Percentiles rank a stretch among this genome's conserved stretches.
Evolutionary conservation across 2,113 vertebrate genomes (phyloP).

Genomic region (Stomatorhinus ivindoensis): DNA sequence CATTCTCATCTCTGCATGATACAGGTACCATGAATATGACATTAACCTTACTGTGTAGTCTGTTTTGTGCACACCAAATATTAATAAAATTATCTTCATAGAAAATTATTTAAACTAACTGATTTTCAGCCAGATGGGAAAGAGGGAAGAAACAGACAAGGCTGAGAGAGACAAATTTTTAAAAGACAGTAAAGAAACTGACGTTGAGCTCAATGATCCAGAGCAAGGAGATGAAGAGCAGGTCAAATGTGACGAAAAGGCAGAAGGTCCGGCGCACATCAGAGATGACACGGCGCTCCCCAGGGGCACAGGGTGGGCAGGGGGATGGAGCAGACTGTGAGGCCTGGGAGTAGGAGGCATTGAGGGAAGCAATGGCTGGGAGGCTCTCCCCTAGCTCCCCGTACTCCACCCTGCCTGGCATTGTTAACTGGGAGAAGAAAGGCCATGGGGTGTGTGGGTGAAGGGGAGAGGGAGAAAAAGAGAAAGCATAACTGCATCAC

Average conservation of each 20-base stretch:
- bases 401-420: constrained; percentile 59
- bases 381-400: constrained; percentile 76
- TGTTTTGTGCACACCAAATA: not conserved
- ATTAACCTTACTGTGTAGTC: not conserved
- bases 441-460: not conserved
- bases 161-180: not conserved
- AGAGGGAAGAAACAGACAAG: not conserved
- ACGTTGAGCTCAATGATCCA: constrained; percentile 98
- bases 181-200: constrained; percentile 32
- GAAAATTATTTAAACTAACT: not conserved
- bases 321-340: constrained; percentile 55
- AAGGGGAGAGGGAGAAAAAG: not conserved
- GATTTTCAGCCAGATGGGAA: not conserved
- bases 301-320: constrained; percentile 47
- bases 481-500: not conserved
- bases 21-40: not conserved
- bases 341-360: constrained; percentile 70
- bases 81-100: not conserved
- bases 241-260: constrained; percentile 95
- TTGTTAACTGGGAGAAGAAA: constrained; percentile 31
- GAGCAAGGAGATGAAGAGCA: constrained; percentile 89
- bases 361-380: constrained; percentile 78
- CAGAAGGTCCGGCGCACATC: constrained; percentile 97
- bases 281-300: constrained; percentile 73
- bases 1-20: not conserved